Evolutionary conservation across 2,113 vertebrate species (phyloP).

Genomic region (Eptatretus burgeri): DNA sequence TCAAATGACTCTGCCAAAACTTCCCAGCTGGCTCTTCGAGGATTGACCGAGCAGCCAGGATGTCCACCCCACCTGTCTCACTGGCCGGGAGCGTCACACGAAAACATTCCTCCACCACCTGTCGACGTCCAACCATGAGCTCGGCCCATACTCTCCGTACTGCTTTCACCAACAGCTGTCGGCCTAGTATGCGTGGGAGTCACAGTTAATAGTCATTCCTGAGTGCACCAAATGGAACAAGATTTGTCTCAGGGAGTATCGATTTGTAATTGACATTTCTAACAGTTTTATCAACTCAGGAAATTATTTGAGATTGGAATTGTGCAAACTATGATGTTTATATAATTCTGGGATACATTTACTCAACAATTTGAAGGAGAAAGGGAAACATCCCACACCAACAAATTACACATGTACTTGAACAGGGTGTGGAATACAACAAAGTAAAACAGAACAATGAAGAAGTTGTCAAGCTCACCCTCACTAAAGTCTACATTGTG

Average conservation of each 20-base stretch:
- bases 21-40: conserved; percentile 70
- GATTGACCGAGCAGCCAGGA: conserved; percentile 32
- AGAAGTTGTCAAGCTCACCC: conserved; percentile 20
- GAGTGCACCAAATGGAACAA: background rate
- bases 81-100: conserved; percentile 71
- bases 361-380: background rate
- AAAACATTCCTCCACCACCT: conserved; percentile 70
- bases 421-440: background rate
- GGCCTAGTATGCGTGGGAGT: conserved; percentile 21
- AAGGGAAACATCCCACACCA: background rate
- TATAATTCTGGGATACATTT: no score
- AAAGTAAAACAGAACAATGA: background rate
- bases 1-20: conserved; percentile 84
- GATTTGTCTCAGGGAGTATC: background rate
- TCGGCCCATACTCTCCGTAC: conserved; percentile 94
- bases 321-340: no score
- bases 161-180: conserved; percentile 79
- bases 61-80: conserved; percentile 74
- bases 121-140: conserved; percentile 76
- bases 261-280: background rate
- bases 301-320: background rate
- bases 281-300: no score
- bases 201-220: background rate
- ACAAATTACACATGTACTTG: background rate
- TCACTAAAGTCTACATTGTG: conserved; percentile 74